Evolutionary conservation across 2,797 vertebrate species (phyloP).

Genomic region (Eospalax fontanierii): DNA sequence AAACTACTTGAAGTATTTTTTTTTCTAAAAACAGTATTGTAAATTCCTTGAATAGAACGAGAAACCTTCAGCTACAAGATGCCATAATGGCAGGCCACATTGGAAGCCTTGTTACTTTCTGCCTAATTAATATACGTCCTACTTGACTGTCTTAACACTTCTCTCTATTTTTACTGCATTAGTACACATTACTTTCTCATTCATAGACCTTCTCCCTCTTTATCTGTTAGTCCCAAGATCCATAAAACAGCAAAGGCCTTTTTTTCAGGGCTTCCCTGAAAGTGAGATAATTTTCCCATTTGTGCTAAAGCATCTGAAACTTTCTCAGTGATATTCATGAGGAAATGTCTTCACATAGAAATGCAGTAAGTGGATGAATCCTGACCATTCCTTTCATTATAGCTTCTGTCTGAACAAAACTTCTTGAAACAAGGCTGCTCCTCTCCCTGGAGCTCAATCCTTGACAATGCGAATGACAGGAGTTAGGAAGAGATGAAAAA

Average conservation of each 20-base stretch:
- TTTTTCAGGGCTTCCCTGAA: not conserved
- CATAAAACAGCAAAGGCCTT: not conserved
- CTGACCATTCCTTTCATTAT: not conserved
- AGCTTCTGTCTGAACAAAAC: not conserved
- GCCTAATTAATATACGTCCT: not conserved
- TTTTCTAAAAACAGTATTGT: not conserved
- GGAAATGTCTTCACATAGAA: not conserved
- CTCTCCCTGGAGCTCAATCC: not conserved
- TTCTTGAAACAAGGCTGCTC: not conserved
- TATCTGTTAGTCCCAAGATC: not conserved
- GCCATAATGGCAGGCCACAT: rapidly evolving
- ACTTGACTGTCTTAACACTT: not conserved
- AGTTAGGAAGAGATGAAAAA: not conserved
- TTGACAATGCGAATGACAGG: not conserved
- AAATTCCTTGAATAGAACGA: not conserved
- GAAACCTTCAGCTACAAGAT: not conserved
- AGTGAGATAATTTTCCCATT: not conserved
- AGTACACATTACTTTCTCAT: not conserved
- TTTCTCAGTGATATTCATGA: not conserved
- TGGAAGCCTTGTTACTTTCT: not conserved
- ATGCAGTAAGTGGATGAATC: not conserved
- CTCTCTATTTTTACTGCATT: not conserved
- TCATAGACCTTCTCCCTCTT: not conserved
- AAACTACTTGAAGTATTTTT: not conserved
- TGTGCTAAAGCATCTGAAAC: not conserved